Evolutionary conservation across 2,113 vertebrate species (phyloP), one percentile per base, ranked within the genome.

Genomic region (Cyanoderma ruficeps): DNA sequence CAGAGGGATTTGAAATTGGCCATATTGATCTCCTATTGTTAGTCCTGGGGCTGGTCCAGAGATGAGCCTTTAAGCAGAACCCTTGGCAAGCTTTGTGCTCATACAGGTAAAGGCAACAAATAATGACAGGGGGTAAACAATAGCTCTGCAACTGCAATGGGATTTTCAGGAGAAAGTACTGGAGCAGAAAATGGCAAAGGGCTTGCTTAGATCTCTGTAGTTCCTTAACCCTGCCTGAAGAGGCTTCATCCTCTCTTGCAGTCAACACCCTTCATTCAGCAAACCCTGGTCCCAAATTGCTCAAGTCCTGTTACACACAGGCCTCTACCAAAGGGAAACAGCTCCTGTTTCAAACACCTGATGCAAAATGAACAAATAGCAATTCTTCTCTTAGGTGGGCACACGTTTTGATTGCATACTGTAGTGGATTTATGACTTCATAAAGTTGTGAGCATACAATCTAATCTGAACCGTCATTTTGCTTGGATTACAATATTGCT

Each of bases 401-500:
- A 93, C 83, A 42, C 4, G 4, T 31, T 71, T 49, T 76, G 53
- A 65, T 90, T 90, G 69, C 70, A 69, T 28, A 37, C 57, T 68
- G 60, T 42, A 52, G 42, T 71, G 47, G 31, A 59, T 84, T 97
- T 87, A 94, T 87, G 83, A 68, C 82, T 93, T 94, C 69, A 87
- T 95, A 82, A 94, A 61, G 49, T 49, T 49, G 35, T 35, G 53
- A 89, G 47, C 69, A 89, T 69, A 68, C 13, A 3, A 78, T 81
- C 44, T 90, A 90, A 95, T 92, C 91, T 94, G 76, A 94, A 13
- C 69, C 70, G 55, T 55, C 77, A 49, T 78, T 83, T 87, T 68
- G 39, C 42, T 64, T 89, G 80, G 47, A 67, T 88, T 57, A 76
- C 47, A 80, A 61, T 50, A 71, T 50, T 72, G 49, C 61, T 79